A percentile compares a stretch with the other conserved stretches of the same genome.
These are phyloP conservation scores for Caenorhabditis panamensis DNA, from an alignment of 2,888 invertebrate species.

Conservation along the genomic window DNA sequence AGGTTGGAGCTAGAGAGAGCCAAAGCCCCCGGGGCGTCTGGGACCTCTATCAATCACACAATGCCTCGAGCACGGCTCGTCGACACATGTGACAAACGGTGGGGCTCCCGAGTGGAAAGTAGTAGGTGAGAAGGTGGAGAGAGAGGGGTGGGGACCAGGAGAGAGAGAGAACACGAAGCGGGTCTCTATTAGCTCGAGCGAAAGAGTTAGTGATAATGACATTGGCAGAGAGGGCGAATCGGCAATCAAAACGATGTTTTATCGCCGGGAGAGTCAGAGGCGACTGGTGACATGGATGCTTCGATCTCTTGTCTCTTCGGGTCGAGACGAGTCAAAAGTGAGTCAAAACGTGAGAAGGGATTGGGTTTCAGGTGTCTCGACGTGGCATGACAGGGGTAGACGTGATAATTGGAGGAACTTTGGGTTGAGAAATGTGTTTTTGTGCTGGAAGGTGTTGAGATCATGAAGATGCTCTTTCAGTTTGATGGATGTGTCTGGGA, in stretches of 20 bases:
- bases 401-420: conserved; percentile 17
- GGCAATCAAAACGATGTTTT: conserved; percentile 56
- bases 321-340: conserved; percentile 31
- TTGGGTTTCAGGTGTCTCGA: conserved; percentile 31
- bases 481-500: too few relatives aligned
- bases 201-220: conserved; percentile 3
- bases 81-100: conserved; percentile 58
- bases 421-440: too few relatives aligned
- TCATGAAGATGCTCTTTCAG: too few relatives aligned
- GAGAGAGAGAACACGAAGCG: conserved; percentile 34
- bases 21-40: background rate
- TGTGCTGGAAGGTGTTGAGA: too few relatives aligned
- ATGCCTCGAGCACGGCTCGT: conserved; percentile 28
- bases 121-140: conserved; percentile 22
- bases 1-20: conserved; percentile 11
- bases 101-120: conserved; percentile 32
- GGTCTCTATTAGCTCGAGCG: conserved; percentile 34
- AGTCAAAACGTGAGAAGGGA: conserved; percentile 23
- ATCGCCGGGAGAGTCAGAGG: conserved; percentile 26
- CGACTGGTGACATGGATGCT: conserved; percentile 1
- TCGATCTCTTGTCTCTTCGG: background rate
- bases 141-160: conserved; percentile 20
- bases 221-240: conserved; percentile 10
- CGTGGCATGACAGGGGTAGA: background rate
- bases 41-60: conserved; percentile 38